These are phyloP conservation scores for Stichopus chloronotus DNA, from an alignment of 35 echinoderm and acorn worm genomes.

Conservation along the genomic window DNA sequence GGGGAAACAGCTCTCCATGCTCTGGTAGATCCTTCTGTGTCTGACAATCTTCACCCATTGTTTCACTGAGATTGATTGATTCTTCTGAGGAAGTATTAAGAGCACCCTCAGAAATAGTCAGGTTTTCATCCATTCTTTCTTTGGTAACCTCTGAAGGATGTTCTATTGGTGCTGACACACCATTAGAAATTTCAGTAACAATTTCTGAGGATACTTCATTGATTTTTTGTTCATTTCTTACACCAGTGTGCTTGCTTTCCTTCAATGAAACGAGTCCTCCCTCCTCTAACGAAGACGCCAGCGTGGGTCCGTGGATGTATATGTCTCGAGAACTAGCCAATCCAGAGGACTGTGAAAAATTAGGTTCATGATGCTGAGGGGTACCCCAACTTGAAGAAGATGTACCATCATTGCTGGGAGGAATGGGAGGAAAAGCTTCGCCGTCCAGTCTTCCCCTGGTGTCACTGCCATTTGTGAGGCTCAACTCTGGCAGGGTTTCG, in stretches of 20 bases:
- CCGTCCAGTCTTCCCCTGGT: neutral
- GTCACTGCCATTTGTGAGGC: neutral
- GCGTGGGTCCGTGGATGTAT: slow-evolving; percentile 40
- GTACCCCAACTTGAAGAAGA: slow-evolving; percentile 27
- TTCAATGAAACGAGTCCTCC: neutral
- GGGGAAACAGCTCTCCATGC: neutral
- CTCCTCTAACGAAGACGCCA: slow-evolving; percentile 10
- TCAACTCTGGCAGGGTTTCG: slow-evolving; percentile 48
- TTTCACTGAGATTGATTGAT: neutral
- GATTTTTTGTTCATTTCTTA: neutral
- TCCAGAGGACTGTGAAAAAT: neutral
- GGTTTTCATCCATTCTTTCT: neutral
- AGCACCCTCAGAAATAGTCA: slow-evolving; percentile 43
- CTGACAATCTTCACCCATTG: neutral
- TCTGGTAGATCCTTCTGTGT: neutral
- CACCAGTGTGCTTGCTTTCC: neutral
- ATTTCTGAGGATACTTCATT: neutral
- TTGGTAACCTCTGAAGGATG: neutral
- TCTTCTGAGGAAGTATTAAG: neutral
- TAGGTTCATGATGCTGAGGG: slow-evolving; percentile 16
- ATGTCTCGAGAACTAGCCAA: neutral
- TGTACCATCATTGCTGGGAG: neutral
- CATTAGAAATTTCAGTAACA: neutral
- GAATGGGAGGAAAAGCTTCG: neutral
- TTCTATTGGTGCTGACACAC: neutral